Evolutionary conservation across 1,140 invertebrate species (phyloP).

Genomic region (Drosophila sturtevanti): DNA sequence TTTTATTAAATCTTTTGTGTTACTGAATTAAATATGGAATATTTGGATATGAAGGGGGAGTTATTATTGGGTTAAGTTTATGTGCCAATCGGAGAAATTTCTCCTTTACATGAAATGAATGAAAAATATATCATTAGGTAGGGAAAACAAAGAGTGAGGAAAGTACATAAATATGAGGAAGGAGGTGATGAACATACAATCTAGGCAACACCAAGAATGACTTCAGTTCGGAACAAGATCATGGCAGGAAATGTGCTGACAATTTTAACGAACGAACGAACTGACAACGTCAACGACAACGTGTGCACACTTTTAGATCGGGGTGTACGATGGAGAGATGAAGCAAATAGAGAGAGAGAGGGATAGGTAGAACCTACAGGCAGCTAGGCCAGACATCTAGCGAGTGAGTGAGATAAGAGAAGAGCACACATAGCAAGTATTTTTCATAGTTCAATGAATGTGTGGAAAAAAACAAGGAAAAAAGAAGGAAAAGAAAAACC

Average conservation of each 20-base stretch:
- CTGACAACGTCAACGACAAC: not conserved
- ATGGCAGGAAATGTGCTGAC: conserved; percentile 1
- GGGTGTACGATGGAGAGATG: not conserved
- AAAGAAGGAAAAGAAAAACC: conserved; percentile 5
- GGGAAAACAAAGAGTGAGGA: not conserved
- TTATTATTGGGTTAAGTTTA: no score
- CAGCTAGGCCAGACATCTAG: conserved; percentile 1
- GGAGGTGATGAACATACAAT: not conserved
- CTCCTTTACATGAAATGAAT: no score
- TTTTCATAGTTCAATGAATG: conserved; percentile 18
- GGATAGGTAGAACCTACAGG: not conserved
- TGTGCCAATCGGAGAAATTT: no score
- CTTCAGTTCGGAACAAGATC: not conserved
- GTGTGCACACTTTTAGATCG: not conserved
- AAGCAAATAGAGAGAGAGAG: not conserved
- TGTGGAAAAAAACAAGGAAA: not conserved
- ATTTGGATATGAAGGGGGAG: no score
- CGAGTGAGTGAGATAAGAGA: conserved; percentile 5
- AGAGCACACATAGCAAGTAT: conserved; percentile 3
- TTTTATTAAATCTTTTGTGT: no score
- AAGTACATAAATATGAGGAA: not conserved
- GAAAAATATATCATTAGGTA: not conserved
- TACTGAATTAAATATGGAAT: no score
- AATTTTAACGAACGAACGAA: conserved; percentile 2
- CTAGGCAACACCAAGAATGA: not conserved